Conservation (phyloP, 2,113 vertebrate species). For the Laterallus jamaicensis region DNA sequence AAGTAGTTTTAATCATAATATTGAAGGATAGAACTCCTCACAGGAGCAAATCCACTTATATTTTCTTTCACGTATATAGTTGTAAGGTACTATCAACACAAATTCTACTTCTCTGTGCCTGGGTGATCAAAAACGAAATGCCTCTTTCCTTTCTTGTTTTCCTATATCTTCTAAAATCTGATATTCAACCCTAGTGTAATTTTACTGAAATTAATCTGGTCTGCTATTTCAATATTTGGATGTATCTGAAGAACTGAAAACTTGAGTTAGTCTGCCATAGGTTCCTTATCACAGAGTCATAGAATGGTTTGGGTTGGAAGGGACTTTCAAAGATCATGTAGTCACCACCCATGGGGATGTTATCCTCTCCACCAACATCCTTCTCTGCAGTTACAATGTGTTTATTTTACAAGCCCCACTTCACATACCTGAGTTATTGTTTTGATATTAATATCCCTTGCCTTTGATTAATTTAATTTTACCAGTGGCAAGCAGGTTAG, state of each 20-base stretch:
- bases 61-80: not conserved
- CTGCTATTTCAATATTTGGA: not conserved
- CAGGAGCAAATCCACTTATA: not conserved
- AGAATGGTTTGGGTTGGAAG: not conserved
- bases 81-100: not conserved
- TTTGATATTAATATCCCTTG: slow-evolving; percentile 6
- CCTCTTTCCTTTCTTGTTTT: not conserved
- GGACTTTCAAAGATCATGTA: not conserved
- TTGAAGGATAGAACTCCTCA: not conserved
- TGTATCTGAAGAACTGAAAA: not conserved
- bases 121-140: not conserved
- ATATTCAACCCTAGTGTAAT: not conserved
- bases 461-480: slow-evolving; percentile 48
- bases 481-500: not conserved
- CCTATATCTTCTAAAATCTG: not conserved
- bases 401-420: not conserved
- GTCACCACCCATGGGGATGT: not conserved
- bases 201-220: not conserved
- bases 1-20: slow-evolving; percentile 24
- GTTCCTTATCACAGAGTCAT: not conserved
- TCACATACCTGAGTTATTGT: not conserved
- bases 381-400: not conserved
- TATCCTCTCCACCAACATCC: not conserved
- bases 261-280: not conserved
- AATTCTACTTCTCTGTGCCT: not conserved